phyloP scores from a whole-genome alignment of 1,140 invertebrate species.

The Thalassaphorura encarpata region DNA sequence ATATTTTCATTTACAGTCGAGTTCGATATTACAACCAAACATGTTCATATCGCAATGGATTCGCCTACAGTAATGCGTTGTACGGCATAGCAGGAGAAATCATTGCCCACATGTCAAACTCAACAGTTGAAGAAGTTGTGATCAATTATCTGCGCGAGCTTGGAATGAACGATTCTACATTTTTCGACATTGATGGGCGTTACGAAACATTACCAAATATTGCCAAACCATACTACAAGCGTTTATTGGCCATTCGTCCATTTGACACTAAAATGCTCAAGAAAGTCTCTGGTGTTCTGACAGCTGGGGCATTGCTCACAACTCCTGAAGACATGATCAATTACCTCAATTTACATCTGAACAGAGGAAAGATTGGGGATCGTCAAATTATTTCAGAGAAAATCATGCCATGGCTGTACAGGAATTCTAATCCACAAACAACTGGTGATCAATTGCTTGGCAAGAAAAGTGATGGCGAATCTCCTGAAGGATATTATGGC shows the following conservation, averaged over 20 bases:
- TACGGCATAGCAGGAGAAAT: not conserved
- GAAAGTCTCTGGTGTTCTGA: not conserved
- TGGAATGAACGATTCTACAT: not conserved
- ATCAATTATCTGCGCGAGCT: not conserved
- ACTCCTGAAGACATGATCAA: not conserved
- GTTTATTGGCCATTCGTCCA: not conserved
- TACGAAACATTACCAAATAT: not conserved
- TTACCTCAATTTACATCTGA: conserved; percentile 11
- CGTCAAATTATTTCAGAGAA: conserved; percentile 4
- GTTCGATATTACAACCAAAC: not conserved
- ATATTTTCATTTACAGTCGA: not conserved
- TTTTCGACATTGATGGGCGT: not conserved
- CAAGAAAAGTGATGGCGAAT: too few relatives aligned
- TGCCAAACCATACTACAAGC: not conserved
- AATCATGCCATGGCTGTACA: too few relatives aligned
- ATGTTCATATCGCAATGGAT: not conserved
- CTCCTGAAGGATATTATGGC: too few relatives aligned
- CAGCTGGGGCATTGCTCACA: conserved; percentile 3
- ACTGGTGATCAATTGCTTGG: too few relatives aligned
- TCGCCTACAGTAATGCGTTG: not conserved
- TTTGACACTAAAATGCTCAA: not conserved
- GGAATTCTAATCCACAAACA: too few relatives aligned
- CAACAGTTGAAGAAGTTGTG: not conserved
- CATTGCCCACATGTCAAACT: not conserved
- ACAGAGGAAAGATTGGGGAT: not conserved